phyloP scores from a whole-genome alignment of 2,113 vertebrate species.

The Melanerpes formicivorus region DNA sequence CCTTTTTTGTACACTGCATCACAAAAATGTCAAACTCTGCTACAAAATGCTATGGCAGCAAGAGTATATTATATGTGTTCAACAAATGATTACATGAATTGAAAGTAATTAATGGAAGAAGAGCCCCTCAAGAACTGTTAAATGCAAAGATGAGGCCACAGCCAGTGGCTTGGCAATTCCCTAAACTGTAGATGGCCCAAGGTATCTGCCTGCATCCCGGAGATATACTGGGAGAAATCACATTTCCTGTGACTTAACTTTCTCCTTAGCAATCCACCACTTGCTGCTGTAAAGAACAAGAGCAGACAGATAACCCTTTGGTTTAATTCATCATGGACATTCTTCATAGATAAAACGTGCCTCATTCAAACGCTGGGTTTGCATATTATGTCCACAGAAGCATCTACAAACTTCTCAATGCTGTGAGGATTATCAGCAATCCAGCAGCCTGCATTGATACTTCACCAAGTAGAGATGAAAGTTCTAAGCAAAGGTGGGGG shows the following conservation, averaged over 20 bases:
- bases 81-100: background rate
- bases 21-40: background rate
- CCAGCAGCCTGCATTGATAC: background rate
- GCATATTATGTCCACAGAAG: background rate
- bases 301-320: background rate
- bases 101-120: background rate
- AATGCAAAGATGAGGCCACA: background rate
- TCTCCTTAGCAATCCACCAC: background rate
- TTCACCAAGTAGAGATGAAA: background rate
- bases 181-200: background rate
- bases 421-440: background rate
- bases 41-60: background rate
- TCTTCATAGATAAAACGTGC: background rate
- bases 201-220: background rate
- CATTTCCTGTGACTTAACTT: background rate
- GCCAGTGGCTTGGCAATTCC: background rate
- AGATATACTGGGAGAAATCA: background rate
- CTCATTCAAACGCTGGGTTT: background rate
- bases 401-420: background rate
- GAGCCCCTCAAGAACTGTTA: background rate
- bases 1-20: background rate
- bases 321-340: background rate
- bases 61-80: background rate
- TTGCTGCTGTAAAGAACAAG: background rate
- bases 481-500: background rate